Evolutionary conservation across 2,888 invertebrate genomes (phyloP), one percentile per base, ranked within the genome.

Genomic region (Athalia circularis): DNA sequence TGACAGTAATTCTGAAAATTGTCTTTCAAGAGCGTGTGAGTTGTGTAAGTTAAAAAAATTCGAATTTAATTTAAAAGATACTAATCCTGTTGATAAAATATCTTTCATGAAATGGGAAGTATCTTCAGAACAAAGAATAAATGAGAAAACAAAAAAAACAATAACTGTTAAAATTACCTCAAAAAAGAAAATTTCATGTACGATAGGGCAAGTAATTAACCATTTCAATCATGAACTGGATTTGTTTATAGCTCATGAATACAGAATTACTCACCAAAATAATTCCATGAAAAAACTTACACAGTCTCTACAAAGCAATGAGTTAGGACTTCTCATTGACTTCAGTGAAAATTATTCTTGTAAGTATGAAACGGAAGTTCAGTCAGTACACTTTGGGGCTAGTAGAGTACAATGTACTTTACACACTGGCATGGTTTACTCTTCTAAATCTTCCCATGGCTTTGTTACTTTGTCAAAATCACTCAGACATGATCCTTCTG

Each of bases 311-410:
- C 48, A 47, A 47, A 54, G 29, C 54, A 67, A 79, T 75, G 79
- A 79, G 54, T 62, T 80, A 45, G 79, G 54, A 75, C 9, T 80
- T 15, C 68, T 80, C 8, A 80, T 81, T 13, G 80, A 82, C 68
- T 82, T 80, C 64, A 80, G 78, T 78, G 79, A 81, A 72, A 82
- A 81, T 74, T 80, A 78, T 72, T 67, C 78, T 6, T 80, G 80
- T 54, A 81, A 81, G 70, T 82, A 79, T 65, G 74, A 50, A 43
- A 80, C 79, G n/a, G 81, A 81, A 68, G 78, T 81, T 29, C 80
- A 81, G 11, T 78, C 80, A 50, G 80, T 81, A 4, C 81, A 81
- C 57, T 81, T 82, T 80, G 81, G 80, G 8, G 81, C 82, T 13
- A 79, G 79, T 48, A 72, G 79, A 74, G 57, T 59, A 8, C 79